phyloP scores from a whole-genome alignment of 2,797 vertebrate genomes.

The Nothura maculosa region DNA sequence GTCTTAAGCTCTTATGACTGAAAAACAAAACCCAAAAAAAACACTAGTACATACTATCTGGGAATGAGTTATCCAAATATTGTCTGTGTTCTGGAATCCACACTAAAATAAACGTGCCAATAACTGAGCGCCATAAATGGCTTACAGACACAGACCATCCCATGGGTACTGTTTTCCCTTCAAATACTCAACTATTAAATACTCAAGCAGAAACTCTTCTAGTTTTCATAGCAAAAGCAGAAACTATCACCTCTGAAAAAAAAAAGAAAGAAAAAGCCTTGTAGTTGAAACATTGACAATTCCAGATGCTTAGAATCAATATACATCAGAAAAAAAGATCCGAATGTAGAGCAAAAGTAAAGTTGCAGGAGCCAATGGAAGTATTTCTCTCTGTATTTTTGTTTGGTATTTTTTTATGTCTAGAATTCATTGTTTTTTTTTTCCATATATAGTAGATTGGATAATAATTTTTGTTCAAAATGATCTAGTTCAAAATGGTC shows the following conservation, averaged over 20 bases:
- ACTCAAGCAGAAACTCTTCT: background rate
- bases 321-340: background rate
- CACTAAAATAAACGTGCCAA: background rate
- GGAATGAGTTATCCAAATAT: background rate
- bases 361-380: background rate
- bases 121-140: background rate
- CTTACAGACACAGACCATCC: constrained; percentile 2
- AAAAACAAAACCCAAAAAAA: background rate
- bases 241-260: background rate
- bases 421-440: background rate
- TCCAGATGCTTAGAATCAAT: background rate
- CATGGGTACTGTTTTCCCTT: background rate
- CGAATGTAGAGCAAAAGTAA: background rate
- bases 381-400: background rate
- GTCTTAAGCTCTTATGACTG: background rate
- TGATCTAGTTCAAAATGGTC: background rate
- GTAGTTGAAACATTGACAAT: accelerated
- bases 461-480: background rate
- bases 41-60: background rate
- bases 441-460: background rate
- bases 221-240: constrained; percentile 2
- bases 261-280: background rate
- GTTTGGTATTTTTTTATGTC: background rate
- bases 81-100: background rate
- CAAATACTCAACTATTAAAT: background rate